phyloP scores from a whole-genome alignment of 2,113 vertebrate species.

The Corythaeola cristata region DNA sequence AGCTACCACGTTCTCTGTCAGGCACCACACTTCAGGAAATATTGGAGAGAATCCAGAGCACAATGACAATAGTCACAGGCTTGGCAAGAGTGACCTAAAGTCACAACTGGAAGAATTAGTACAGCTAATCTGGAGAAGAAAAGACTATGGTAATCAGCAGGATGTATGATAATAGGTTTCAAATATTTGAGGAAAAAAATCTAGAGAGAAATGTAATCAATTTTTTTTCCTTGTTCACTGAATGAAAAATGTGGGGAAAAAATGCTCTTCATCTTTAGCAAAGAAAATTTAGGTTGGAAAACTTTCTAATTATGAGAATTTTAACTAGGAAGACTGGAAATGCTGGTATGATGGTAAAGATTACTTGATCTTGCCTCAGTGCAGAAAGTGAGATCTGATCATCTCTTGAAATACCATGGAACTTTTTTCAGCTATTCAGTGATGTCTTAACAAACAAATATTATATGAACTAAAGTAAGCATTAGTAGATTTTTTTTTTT shows the following conservation, averaged over 20 bases:
- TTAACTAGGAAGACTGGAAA: neutral
- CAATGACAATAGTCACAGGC: neutral
- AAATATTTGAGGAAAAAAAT: neutral
- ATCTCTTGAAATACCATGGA: neutral
- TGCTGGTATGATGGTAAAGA: neutral
- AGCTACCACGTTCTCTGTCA: neutral
- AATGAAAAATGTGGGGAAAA: neutral
- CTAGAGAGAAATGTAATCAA: neutral
- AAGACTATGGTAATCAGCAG: neutral
- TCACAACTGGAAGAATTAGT: neutral
- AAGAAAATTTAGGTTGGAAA: neutral
- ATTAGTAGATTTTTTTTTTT: neutral
- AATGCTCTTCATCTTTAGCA: neutral
- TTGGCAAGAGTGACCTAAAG: neutral
- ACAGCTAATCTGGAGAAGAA: neutral
- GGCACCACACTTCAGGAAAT: neutral
- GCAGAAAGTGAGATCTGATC: neutral
- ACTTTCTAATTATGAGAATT: neutral
- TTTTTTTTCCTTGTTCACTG: neutral
- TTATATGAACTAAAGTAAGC: neutral
- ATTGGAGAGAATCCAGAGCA: neutral
- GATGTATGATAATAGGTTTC: neutral
- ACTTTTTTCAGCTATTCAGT: neutral
- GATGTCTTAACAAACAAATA: neutral
- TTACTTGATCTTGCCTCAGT: neutral